These are phyloP conservation scores for Tanytarsus gracilentus DNA, from an alignment of 2,888 invertebrate species.

Conservation along the genomic window DNA sequence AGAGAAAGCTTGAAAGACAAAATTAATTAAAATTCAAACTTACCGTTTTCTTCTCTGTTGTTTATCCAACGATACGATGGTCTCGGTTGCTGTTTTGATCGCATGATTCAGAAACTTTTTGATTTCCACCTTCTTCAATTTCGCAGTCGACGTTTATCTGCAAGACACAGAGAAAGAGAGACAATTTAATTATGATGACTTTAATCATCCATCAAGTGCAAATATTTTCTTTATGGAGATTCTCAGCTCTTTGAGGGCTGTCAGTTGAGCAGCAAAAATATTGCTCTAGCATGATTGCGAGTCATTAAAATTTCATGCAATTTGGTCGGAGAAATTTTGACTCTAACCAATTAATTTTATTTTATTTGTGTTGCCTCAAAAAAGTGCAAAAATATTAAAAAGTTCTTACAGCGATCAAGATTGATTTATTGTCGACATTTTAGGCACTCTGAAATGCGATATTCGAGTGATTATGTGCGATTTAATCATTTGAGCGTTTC, in stretches of 20 bases:
- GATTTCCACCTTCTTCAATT: slow-evolving; percentile 36
- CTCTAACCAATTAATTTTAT: neutral
- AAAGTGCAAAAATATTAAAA: slow-evolving; percentile 12
- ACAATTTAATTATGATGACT: slow-evolving; percentile 18
- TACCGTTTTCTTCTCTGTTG: slow-evolving; percentile 55
- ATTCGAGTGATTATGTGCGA: slow-evolving; percentile 20
- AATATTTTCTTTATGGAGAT: too few relatives aligned
- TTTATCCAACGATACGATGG: slow-evolving; percentile 59
- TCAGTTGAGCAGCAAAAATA: slow-evolving; percentile 1
- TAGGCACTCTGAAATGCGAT: slow-evolving; percentile 25
- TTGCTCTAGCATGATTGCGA: neutral
- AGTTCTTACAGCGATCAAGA: neutral
- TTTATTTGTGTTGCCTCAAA: neutral
- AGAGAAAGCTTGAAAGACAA: too few relatives aligned
- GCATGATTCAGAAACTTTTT: slow-evolving; percentile 47
- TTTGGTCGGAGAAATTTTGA: neutral
- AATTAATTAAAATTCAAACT: slow-evolving; percentile 33
- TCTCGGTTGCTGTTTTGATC: slow-evolving; percentile 62
- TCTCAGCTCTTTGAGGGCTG: neutral
- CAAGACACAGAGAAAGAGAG: slow-evolving; percentile 31
- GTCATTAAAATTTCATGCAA: neutral
- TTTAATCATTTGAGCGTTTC: slow-evolving; percentile 25
- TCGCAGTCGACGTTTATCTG: slow-evolving; percentile 12
- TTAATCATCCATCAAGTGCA: neutral
- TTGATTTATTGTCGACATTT: slow-evolving; percentile 28